phyloP scores from a whole-genome alignment of 2,797 vertebrate genomes.

The Eulemur albifrons region DNA sequence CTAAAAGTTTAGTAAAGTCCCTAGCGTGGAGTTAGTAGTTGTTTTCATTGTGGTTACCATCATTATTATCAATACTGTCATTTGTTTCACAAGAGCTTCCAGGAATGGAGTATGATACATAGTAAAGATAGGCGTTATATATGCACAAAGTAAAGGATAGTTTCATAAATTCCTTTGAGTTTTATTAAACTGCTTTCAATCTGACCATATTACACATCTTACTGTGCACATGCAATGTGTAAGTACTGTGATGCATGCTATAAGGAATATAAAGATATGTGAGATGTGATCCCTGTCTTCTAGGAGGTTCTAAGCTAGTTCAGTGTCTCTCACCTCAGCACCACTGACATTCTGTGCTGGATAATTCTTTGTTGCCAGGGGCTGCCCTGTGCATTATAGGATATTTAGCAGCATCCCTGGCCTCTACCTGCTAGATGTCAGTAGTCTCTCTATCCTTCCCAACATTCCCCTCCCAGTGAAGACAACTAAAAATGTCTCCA shows the following conservation, averaged over 20 bases:
- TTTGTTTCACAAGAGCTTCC: background rate
- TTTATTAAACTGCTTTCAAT: background rate
- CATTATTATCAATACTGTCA: background rate
- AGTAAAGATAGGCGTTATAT: background rate
- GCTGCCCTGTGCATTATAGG: background rate
- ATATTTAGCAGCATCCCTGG: accelerated
- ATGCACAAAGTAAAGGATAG: background rate
- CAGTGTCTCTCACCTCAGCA: background rate
- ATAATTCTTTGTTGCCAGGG: background rate
- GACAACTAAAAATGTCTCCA: background rate
- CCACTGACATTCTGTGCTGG: background rate
- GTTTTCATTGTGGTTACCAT: background rate
- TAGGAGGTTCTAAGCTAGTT: background rate
- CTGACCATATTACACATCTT: background rate
- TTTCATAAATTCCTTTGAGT: background rate
- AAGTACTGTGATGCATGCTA: background rate
- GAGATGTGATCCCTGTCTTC: background rate
- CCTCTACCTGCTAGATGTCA: background rate
- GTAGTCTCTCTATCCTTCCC: background rate
- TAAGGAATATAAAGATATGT: background rate
- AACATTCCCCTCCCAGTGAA: background rate
- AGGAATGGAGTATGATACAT: background rate
- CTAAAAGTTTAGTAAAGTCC: background rate
- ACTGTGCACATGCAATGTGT: background rate
- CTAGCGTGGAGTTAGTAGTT: background rate